Conservation (phyloP, 2,888 invertebrate species). For the Tryphoninae sp. region DNA sequence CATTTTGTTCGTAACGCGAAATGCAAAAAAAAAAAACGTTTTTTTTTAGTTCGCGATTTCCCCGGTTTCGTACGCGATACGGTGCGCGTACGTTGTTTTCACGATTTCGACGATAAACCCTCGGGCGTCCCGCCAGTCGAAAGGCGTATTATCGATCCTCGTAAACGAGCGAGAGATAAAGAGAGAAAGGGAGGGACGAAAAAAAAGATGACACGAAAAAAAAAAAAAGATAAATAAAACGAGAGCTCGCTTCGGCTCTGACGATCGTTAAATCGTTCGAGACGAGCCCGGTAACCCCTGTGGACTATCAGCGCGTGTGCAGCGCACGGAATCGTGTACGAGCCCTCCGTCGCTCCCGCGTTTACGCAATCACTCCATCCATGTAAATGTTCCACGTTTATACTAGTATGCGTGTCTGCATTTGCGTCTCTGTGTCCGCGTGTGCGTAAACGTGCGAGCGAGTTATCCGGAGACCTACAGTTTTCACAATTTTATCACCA, state of each 20-base stretch:
- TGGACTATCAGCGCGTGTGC: constrained; percentile 64
- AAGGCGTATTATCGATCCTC: constrained; percentile 66
- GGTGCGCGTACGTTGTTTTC: constrained; percentile 45
- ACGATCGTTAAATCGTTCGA: constrained; percentile 72
- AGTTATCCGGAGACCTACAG: constrained; percentile 45
- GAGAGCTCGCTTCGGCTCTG: constrained; percentile 48
- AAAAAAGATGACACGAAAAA: constrained; percentile 14
- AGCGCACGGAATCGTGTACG: constrained; percentile 32
- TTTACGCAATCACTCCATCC: constrained; percentile 58
- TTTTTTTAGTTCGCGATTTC: constrained; percentile 34
- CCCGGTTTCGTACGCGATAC: constrained; percentile 49
- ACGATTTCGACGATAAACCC: constrained; percentile 44
- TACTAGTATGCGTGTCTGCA: not conserved
- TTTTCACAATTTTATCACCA: constrained; percentile 50
- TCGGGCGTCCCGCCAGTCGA: constrained; percentile 55
- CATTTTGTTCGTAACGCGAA: not conserved
- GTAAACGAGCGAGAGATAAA: constrained; percentile 60
- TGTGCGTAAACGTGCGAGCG: constrained; percentile 29
- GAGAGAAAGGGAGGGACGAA: constrained; percentile 41
- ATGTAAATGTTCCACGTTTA: constrained; percentile 17
- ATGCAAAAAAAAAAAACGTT: not conserved
- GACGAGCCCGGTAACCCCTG: constrained; percentile 66
- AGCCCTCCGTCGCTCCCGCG: constrained; percentile 49
- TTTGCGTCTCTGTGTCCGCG: constrained; percentile 4
- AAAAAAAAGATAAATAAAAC: constrained; percentile 41